A percentile compares a stretch with the other conserved stretches of the same genome.
Conservation (phyloP, 2,113 vertebrate species). For the Nannobrachium achirus region DNA sequence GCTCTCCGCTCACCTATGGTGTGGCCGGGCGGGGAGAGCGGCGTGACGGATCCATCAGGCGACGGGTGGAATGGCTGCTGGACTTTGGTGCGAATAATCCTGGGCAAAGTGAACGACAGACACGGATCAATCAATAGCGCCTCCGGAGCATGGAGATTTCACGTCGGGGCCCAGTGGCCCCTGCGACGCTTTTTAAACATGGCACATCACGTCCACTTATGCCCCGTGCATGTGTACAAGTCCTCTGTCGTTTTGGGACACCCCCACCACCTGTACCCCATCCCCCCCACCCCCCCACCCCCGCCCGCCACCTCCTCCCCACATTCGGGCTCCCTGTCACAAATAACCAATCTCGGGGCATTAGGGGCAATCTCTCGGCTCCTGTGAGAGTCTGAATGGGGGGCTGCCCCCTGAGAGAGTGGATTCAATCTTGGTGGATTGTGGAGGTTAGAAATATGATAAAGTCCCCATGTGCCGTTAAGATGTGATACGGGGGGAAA, state of each 20-base stretch:
- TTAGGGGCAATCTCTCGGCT: slow-evolving; percentile 72
- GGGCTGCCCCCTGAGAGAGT: slow-evolving; percentile 72
- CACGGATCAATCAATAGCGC: slow-evolving; percentile 69
- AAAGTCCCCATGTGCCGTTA: slow-evolving; percentile 78
- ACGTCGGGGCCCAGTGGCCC: slow-evolving; percentile 33
- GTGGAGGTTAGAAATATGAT: slow-evolving; percentile 82
- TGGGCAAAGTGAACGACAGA: slow-evolving; percentile 77
- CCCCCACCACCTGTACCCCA: slow-evolving; percentile 33
- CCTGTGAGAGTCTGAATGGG: slow-evolving; percentile 69
- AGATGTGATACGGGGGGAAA: slow-evolving; percentile 83
- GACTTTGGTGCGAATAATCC: slow-evolving; percentile 99
- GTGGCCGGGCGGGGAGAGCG: slow-evolving; percentile 93
- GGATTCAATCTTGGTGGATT: slow-evolving; percentile 82
- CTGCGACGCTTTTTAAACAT: slow-evolving; percentile 52
- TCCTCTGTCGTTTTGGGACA: slow-evolving; percentile 51
- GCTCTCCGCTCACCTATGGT: slow-evolving; percentile 89
- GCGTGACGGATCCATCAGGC: slow-evolving; percentile 90
- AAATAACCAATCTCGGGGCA: slow-evolving; percentile 78
- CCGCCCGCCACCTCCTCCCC: slow-evolving; percentile 15
- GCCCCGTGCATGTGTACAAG: slow-evolving; percentile 64
- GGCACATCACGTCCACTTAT: slow-evolving; percentile 56
- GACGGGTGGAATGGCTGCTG: slow-evolving; percentile 99
- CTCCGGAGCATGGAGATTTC: slow-evolving; percentile 62
- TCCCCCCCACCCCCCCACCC: no score
- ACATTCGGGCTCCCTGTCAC: slow-evolving; percentile 62